Conservation (phyloP, 2,888 invertebrate species). For the Entomobrya multifasciata region DNA sequence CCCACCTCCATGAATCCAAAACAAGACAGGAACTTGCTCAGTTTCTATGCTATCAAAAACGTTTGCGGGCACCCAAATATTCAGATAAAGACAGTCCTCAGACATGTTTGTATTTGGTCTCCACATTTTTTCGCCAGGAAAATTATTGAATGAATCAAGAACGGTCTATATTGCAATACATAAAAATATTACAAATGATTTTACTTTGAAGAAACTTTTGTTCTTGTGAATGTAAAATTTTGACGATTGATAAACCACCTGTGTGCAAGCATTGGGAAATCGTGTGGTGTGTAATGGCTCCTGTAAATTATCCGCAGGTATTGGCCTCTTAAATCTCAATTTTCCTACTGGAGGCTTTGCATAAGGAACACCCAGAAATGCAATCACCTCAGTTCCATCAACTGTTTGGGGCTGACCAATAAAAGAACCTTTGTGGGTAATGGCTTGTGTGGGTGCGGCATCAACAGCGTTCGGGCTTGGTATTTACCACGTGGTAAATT, state of each 20-base stretch:
- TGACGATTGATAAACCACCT: conserved; percentile 13
- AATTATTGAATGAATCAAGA: conserved; percentile 51
- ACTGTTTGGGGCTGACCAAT: conserved; percentile 34
- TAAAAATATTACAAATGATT: background rate
- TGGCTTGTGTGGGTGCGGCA: conserved; percentile 6
- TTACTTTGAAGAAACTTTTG: background rate
- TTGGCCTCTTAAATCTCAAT: conserved; percentile 91
- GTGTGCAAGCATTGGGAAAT: conserved; percentile 88
- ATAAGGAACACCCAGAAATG: conserved; percentile 94
- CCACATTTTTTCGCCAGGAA: conserved; percentile 69
- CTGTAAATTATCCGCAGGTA: conserved; percentile 90
- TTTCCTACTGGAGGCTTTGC: conserved; percentile 92
- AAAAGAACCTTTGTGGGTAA: conserved; percentile 52
- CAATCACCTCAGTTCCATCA: conserved; percentile 87
- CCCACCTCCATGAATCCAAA: conserved; percentile 73
- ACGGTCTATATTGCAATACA: background rate
- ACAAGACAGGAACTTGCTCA: conserved; percentile 62
- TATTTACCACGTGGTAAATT: background rate
- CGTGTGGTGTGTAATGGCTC: conserved; percentile 88
- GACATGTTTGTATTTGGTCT: conserved; percentile 70
- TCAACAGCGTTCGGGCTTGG: too few species aligned
- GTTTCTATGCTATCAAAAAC: conserved; percentile 60
- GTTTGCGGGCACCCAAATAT: conserved; percentile 73
- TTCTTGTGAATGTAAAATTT: background rate
- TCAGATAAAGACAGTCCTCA: conserved; percentile 75